Evolutionary conservation across 2,888 invertebrate genomes (phyloP), one percentile per base, ranked within the genome.

Genomic region (Yponomeuta sedellus): DNA sequence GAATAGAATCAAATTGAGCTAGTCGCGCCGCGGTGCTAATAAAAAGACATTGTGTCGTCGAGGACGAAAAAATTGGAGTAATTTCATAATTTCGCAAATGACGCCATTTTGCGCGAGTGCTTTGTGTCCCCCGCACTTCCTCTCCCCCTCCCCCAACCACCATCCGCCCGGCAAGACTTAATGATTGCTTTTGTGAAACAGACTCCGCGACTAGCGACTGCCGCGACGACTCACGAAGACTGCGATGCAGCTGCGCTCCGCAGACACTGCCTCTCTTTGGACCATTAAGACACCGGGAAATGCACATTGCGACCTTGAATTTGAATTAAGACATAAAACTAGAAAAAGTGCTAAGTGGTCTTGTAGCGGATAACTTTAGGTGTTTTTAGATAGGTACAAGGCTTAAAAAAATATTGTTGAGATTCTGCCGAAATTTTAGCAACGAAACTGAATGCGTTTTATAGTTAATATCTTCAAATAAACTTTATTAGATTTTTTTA

Each of bases 1-100:
- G 88, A 86, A 88, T 88, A 88, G 88, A 86, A 87, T 78, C 80
- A 86, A 88, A 87, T 88, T 87, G 85, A 79, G 85, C 83, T 78
- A 80, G 81, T 78, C 80, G 77, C 73, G 77, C 74, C 76, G 77
- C 80, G 81, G 81, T 79, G 83, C 83, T 87, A 87, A 86, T 87
- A 88, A 85, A 85, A 88, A 88, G 86, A 88, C 85, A 88, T 88
- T 87, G 88, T 87, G 88, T 87, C 76, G 71, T 74, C 75, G 74
- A 73, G 77, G 74, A 77, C 72, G 74, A 75, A 81, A 85, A 86
- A 88, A 88, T 86, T 85, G 86, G 80, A 80, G 78, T 87, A 86
- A 90, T 88, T 89, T 87, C 81, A 88, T 88, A 89, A 88, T 85
- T 85, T 78, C 71, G 73, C 44, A 74, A 82, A 78, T 78, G 77